Base-by-base conservation (phyloP, 2,113 vertebrate species). In the Sceloporus undulatus region DNA sequence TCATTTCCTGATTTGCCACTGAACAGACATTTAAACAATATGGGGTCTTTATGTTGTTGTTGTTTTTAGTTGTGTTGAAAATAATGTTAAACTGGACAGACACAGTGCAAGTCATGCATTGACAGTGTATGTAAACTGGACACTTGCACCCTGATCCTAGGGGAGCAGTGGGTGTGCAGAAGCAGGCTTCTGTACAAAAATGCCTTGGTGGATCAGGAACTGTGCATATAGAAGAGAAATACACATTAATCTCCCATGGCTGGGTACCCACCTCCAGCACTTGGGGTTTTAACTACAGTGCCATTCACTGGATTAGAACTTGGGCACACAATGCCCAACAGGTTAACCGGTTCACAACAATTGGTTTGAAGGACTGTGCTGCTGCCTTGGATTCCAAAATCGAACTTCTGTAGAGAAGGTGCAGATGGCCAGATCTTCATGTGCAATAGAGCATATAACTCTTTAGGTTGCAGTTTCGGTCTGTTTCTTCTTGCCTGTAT, bases 91-190 rank as follows among this genome's bases (percentile, higher is more conserved):
- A 86, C 88, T 94, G 90, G 38, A 92, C 79, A 84, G 91, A 92
- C 87, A 87, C 88, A 91, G n/a, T 86, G 90, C 91, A 75, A 87
- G 88, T 81, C 90, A 87, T 93, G n/a, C 48, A 1, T 81, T 91
- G 92, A 91, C 82, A 91, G 7, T 91, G 80, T 95, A 85, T 88
- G 87, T 87, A 85, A 94, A 85, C 90, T 90, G 94, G 88, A 90
- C 93, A 90, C 90, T 52, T 79, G 66, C 5, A n/a, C 48, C 23
- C 38, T 74, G 40, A n/a, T 80, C 52, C 34, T 80, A 9, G 56
- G 66, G 59, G 38, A 40, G 21, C 27, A 34, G 18, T 21, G 10
- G 38, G 11, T 25, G 27, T 52, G 13, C 73, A 88, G 73, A 77
- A 77, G 80, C 81, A 54, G 75, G 29, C 40, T 83, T 83, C 59